Conservation (phyloP, 2,888 invertebrate species). For the Dicyrtomina minuta region DNA sequence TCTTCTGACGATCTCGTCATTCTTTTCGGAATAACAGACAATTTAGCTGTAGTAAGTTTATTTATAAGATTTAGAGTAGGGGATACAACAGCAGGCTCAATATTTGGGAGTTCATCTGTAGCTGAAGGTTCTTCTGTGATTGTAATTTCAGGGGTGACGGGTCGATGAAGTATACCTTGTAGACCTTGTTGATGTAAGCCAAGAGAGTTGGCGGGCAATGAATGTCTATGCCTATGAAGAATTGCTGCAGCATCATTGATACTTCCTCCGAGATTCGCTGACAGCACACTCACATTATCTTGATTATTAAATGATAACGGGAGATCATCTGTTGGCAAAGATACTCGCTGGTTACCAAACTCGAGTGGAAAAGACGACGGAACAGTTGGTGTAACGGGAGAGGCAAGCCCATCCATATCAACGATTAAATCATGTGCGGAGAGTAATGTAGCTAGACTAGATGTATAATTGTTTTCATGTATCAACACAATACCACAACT, state of each 20-base stretch:
- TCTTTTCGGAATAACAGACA: constrained; percentile 30
- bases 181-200: constrained; percentile 17
- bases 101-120: constrained; percentile 31
- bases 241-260: constrained; percentile 16
- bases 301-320: not conserved
- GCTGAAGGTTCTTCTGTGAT: constrained; percentile 57
- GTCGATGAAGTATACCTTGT: constrained; percentile 55
- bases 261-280: not conserved
- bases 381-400: constrained; percentile 40
- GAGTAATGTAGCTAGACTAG: constrained; percentile 28
- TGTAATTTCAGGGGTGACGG: constrained; percentile 68
- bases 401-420: constrained; percentile 25
- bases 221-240: constrained; percentile 43
- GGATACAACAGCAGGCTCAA: not conserved
- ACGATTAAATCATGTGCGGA: constrained; percentile 27
- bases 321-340: not conserved
- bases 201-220: constrained; percentile 49
- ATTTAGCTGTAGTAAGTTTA: not conserved
- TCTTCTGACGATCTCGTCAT: constrained; percentile 52
- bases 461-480: constrained; percentile 25
- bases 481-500: constrained; percentile 65
- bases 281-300: constrained; percentile 31
- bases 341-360: not conserved
- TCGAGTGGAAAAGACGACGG: not conserved
- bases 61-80: not conserved